Evolutionary conservation across 1,140 invertebrate species (phyloP), one percentile per base, ranked within the genome.

Genomic region (Anoplolepis gracilipes): DNA sequence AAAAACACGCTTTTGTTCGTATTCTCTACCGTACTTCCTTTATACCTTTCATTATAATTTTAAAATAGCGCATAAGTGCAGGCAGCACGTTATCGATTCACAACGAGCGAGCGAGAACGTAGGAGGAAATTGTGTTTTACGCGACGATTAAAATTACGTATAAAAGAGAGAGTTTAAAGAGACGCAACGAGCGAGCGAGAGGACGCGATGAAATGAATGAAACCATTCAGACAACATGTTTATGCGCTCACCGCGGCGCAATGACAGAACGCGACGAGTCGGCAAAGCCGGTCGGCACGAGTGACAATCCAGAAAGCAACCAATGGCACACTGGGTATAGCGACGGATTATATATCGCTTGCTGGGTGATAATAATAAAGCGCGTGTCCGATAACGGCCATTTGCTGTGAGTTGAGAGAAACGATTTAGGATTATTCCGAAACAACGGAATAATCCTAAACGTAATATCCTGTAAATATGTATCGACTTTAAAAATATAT

Each of bases 211-310:
- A 78, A 91, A 92, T 91, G 91, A 92, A 92, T 92, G 90, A 92
- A 92, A 89, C 87, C 90, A 91, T 92, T 91, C 81, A 88, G 70
- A 67, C 81, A 91, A 87, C 85, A 88, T 88, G 81, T 92, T 92
- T 92, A 92, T 90, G 77, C 77, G 89, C 86, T 91, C 85, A 75
- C 88, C 72, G 72, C 72, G 72, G 36, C 2, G 57, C 36, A 28
- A 64, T 79, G 77, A 46, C 42, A 13, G 42, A 65, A 22, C 55
- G 79, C 69, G 55, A 65, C 69, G 55, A 62, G 55, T 10, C 75
- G 64, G 69, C 72, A 6, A 25, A 67, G 78, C 67, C 86, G 85
- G 84, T 85, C 77, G 76, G 85, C 73, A 81, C 78, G 82, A 65
- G 75, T 81, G 85, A 87, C 85, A 90, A 85, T 84, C 85, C 78